A percentile compares a stretch with the other conserved stretches of the same genome.
These are phyloP conservation scores for Porites rus DNA, from an alignment of 92 coral and sea anemone genomes.

Conservation along the genomic window DNA sequence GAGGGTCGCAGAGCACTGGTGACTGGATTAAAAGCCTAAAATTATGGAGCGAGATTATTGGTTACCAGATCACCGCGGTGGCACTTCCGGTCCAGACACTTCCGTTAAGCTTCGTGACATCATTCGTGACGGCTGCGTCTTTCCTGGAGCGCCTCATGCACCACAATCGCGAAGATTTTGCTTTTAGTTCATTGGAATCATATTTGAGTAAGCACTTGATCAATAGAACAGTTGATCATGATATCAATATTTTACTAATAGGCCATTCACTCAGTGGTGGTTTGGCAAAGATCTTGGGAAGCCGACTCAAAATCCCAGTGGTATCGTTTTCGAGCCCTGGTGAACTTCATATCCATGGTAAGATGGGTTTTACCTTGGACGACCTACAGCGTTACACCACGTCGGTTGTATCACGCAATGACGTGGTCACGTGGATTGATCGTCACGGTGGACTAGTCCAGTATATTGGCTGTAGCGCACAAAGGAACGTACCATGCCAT, in stretches of 20 bases:
- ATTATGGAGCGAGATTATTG: conserved; percentile 75
- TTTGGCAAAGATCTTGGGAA: conserved; percentile 77
- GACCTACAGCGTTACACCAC: conserved; percentile 73
- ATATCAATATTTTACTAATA: conserved; percentile 38
- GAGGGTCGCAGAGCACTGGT: conserved; percentile 62
- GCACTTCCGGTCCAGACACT: conserved; percentile 66
- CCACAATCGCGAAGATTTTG: conserved; percentile 45
- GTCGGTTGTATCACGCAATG: conserved; percentile 71
- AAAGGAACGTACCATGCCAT: conserved; percentile 53
- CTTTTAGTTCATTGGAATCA: conserved; percentile 52
- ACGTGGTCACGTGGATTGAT: conserved; percentile 80
- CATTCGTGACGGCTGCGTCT: conserved; percentile 51
- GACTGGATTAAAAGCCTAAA: conserved; percentile 78
- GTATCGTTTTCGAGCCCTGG: conserved; percentile 76
- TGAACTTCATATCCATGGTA: conserved; percentile 66
- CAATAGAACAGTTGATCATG: conserved; percentile 24
- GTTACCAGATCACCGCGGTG: conserved; percentile 72
- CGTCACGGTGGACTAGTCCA: conserved; percentile 79
- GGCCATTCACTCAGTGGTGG: conserved; percentile 86
- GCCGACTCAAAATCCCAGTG: conserved; percentile 59
- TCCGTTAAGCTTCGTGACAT: conserved; percentile 62
- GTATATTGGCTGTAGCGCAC: conserved; percentile 60
- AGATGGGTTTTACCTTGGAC: conserved; percentile 57
- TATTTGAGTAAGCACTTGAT: conserved; percentile 34
- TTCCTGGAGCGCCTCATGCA: conserved; percentile 65